Percentiles rank a stretch among this genome's conserved stretches.
These are phyloP conservation scores for Hydraecia micacea DNA, from an alignment of 2,888 invertebrate species.

Conservation along the genomic window DNA sequence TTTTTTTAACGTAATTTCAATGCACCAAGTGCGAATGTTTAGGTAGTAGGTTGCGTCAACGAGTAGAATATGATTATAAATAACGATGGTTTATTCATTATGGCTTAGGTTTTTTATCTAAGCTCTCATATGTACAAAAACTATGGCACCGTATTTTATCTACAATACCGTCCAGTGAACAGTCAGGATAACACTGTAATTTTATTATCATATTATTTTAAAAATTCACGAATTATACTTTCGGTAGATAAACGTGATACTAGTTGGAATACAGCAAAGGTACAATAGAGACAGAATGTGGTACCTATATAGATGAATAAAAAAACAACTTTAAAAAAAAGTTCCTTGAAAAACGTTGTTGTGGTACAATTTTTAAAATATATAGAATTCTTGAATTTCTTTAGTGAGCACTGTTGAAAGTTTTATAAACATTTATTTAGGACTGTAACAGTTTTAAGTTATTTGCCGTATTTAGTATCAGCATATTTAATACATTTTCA, in stretches of 20 bases:
- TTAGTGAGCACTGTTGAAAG: slow-evolving; percentile 55
- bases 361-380: slow-evolving; percentile 79
- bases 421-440: slow-evolving; percentile 68
- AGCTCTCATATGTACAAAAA: slow-evolving; percentile 74
- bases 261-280: slow-evolving; percentile 59
- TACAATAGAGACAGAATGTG: slow-evolving; percentile 66
- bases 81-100: slow-evolving; percentile 75
- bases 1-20: slow-evolving; percentile 76
- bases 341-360: slow-evolving; percentile 82
- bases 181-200: slow-evolving; percentile 69
- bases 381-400: slow-evolving; percentile 66
- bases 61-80: slow-evolving; percentile 75
- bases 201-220: slow-evolving; percentile 71
- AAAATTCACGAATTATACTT: slow-evolving; percentile 61
- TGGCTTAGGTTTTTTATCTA: slow-evolving; percentile 75
- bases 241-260: slow-evolving; percentile 67
- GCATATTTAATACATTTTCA: slow-evolving; percentile 52
- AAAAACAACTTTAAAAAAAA: slow-evolving; percentile 69
- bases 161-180: slow-evolving; percentile 89
- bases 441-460: slow-evolving; percentile 61
- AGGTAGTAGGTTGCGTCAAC: slow-evolving; percentile 83
- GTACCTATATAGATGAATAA: slow-evolving; percentile 62
- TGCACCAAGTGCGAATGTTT: slow-evolving; percentile 87
- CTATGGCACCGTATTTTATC: slow-evolving; percentile 82
- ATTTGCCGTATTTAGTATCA: slow-evolving; percentile 52